A percentile compares a stretch with the other conserved stretches of the same genome.
These are phyloP conservation scores for Diaperis boleti DNA, from an alignment of 2,888 invertebrate species.

Conservation along the genomic window DNA sequence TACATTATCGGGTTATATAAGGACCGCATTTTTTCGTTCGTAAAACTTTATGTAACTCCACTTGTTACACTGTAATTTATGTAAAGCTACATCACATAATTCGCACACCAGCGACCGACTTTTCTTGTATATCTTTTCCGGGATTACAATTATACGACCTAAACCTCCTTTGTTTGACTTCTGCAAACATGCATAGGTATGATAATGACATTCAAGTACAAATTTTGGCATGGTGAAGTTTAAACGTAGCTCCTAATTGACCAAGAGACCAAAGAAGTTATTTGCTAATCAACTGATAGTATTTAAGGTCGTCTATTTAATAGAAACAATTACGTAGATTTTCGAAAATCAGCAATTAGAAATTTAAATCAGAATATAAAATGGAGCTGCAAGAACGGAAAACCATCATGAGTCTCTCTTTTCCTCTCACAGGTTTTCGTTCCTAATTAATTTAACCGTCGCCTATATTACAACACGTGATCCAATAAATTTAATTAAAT, in stretches of 20 bases:
- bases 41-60: not conserved
- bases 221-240: not conserved
- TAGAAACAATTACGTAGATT: too few relatives aligned
- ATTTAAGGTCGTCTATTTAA: not conserved
- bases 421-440: too few relatives aligned
- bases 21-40: not conserved
- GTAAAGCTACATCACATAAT: not conserved
- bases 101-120: not conserved
- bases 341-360: too few relatives aligned
- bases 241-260: not conserved
- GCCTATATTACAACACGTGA: too few relatives aligned
- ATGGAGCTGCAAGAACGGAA: too few relatives aligned
- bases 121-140: not conserved
- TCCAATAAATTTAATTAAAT: too few relatives aligned
- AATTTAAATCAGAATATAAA: too few relatives aligned
- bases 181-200: not conserved
- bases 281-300: too few relatives aligned
- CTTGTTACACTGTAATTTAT: not conserved
- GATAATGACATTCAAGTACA: conserved; percentile 7
- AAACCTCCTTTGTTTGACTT: not conserved
- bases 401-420: too few relatives aligned
- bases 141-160: not conserved
- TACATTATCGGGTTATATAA: not conserved
- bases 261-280: not conserved
- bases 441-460: too few relatives aligned